Evolutionary conservation across 2,888 invertebrate species (phyloP).

Genomic region (Caenorhabditis angaria): DNA sequence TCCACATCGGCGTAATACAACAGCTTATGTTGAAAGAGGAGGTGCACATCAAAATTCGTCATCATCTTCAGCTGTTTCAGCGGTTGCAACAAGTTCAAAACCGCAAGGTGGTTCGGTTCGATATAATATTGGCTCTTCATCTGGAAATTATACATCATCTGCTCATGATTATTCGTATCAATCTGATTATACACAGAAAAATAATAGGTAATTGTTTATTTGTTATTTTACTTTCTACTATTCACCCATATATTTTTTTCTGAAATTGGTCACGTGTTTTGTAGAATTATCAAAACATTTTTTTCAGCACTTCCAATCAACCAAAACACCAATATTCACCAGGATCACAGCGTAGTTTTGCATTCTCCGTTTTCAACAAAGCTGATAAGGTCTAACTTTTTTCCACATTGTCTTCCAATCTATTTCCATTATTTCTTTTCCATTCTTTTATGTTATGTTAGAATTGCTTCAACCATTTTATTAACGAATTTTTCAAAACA

Average conservation of each 20-base stretch:
- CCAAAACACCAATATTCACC: constrained; percentile 44
- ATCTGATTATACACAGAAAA: constrained; percentile 31
- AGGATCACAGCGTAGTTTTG: constrained; percentile 45
- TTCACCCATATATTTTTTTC: background rate
- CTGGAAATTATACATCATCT: constrained; percentile 14
- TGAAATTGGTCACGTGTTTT: background rate
- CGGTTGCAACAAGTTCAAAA: constrained; percentile 6
- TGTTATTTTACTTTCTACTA: background rate
- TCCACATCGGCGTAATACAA: constrained; percentile 56
- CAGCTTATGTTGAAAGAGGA: constrained; percentile 27
- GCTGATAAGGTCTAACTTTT: constrained; percentile 44
- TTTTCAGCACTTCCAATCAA: constrained; percentile 27
- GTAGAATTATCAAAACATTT: no score
- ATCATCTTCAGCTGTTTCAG: constrained; percentile 22
- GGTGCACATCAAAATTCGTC: constrained; percentile 12
- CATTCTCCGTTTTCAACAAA: constrained; percentile 50
- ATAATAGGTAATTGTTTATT: constrained; percentile 22
- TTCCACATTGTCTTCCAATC: background rate
- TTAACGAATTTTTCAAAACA: background rate
- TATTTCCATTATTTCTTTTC: constrained; percentile 5
- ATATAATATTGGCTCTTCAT: background rate
- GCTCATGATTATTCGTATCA: constrained; percentile 35
- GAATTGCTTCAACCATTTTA: background rate
- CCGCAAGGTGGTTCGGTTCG: constrained; percentile 15
- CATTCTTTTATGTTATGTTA: constrained; percentile 31